Evolutionary conservation across 1,140 invertebrate species (phyloP), one percentile per base, ranked within the genome.

Genomic region (Adoxophyes honmai): DNA sequence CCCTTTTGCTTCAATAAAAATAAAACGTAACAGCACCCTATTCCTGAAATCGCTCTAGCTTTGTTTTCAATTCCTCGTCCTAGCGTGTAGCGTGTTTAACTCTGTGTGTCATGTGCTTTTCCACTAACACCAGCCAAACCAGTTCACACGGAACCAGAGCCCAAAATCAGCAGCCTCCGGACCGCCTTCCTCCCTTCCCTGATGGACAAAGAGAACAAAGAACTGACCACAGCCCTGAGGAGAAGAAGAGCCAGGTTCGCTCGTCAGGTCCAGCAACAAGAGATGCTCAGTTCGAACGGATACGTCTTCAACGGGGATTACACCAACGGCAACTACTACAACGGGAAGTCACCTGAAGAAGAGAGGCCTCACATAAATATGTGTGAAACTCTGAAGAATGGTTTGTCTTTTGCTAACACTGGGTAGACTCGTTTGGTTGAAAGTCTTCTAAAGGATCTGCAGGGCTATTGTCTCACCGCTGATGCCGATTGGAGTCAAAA

Each of bases 351-450:
- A 74, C 11, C 39, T 14, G 75, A 81, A 38, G 81, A 78, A 42
- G 73, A 81, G 4, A 48, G 18, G 18, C 28, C 14, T 42, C 71
- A 69, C 38, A 48, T 61, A 5, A 78, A 65, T 48, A 74, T 82
- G 35, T 60, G 69, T 59, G 81, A 85, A 54, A 70, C 81, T 63
- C 75, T 85, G 59, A 73, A 78, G 58, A 85, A 85, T 68, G 84
- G 84, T 87, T 82, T 85, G 81, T 87, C 56, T 65, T 77, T 79
- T 36, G 66, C 84, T 81, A 85, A 85, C 83, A 56, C 66, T 78
- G 21, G 21, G 21, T 28, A 28, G 6, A 28, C 6, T 28, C 21
- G 21, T 28, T 28, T 28, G 6, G 6, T 28, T 28, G 21, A 28
- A 28, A 28, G n/a, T n/a, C n/a, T n/a, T n/a, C n/a, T n/a, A n/a